Evolutionary conservation across 2,888 invertebrate species (phyloP).

Genomic region (Mylabris sibirica): DNA sequence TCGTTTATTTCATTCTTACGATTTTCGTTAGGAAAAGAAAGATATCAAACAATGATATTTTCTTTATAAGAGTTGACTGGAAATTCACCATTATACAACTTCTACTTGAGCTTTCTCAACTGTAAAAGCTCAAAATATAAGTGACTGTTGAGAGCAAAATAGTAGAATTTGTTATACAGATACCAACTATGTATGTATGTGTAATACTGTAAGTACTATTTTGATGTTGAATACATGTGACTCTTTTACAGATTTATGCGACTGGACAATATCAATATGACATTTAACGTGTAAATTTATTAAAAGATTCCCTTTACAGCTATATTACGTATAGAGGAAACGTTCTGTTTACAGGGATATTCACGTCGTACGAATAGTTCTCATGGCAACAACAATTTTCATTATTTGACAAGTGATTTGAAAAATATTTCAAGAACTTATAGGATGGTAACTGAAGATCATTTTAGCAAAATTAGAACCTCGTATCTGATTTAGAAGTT

Average conservation of each 20-base stretch:
- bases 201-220: conserved; percentile 15
- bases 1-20: not conserved
- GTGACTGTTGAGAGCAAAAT: conserved; percentile 22
- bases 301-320: too few relatives aligned
- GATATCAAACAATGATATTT: not conserved
- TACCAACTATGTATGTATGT: conserved; percentile 20
- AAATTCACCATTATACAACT: conserved; percentile 30
- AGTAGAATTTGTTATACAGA: conserved; percentile 17
- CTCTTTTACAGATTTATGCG: not conserved
- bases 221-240: not conserved
- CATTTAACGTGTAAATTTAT: too few relatives aligned
- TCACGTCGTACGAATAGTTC: too few relatives aligned
- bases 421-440: too few relatives aligned
- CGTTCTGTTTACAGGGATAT: too few relatives aligned
- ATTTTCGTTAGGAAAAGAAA: not conserved
- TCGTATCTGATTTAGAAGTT: too few relatives aligned
- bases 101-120: conserved; percentile 20
- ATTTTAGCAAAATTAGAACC: too few relatives aligned
- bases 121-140: conserved; percentile 28
- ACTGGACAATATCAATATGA: not conserved
- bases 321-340: too few relatives aligned
- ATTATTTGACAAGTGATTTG: too few relatives aligned
- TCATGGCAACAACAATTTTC: too few relatives aligned
- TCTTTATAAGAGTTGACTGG: conserved; percentile 21
- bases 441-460: too few relatives aligned